phyloP scores from a whole-genome alignment of 2,113 vertebrate species.

The Myanophis thanlyinensis region DNA sequence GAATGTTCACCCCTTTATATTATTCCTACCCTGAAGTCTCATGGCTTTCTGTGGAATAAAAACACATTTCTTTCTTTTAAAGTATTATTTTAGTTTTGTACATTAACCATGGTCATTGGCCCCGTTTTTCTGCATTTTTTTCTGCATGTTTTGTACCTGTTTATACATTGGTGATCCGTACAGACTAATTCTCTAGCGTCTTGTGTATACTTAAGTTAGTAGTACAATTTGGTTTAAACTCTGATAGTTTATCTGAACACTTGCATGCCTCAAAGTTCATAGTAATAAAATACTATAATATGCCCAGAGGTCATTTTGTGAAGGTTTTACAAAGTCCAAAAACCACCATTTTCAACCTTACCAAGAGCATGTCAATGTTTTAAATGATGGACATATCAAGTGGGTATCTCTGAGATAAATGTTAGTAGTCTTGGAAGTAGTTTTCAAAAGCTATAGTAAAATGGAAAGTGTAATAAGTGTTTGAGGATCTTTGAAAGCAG shows the following conservation, averaged over 20 bases:
- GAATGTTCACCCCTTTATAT: neutral
- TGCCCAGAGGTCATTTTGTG: neutral
- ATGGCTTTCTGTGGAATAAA: conserved; percentile 14
- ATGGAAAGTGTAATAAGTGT: neutral
- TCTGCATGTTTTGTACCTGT: neutral
- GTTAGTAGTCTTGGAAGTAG: neutral
- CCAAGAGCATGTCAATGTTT: neutral
- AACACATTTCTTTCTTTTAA: neutral
- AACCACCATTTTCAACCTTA: neutral
- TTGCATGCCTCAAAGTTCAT: neutral
- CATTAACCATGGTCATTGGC: neutral
- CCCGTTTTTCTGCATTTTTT: neutral
- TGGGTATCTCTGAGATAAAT: neutral
- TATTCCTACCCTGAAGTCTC: neutral
- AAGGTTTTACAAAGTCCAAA: neutral
- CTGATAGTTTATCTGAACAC: neutral
- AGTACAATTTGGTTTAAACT: neutral
- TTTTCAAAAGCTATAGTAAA: neutral
- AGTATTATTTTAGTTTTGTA: neutral
- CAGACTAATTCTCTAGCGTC: neutral
- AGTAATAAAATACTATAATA: neutral
- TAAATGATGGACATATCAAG: neutral
- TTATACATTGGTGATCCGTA: neutral
- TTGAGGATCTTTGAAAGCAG: neutral
- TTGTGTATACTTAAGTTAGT: neutral